Evolutionary conservation across 2,888 invertebrate species (phyloP).

Genomic region (Lydus trimaculatus): DNA sequence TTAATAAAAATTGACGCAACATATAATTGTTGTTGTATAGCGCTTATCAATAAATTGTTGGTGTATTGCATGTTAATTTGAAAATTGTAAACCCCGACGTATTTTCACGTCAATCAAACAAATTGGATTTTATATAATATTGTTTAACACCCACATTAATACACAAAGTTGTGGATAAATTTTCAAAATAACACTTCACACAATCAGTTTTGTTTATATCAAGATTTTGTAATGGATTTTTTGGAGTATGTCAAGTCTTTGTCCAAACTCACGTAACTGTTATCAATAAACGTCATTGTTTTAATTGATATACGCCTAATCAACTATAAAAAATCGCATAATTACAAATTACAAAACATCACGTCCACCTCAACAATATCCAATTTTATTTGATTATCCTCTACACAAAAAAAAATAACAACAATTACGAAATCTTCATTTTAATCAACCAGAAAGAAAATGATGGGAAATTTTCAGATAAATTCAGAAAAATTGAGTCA

Average conservation of each 20-base stretch:
- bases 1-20: neutral
- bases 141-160: neutral
- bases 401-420: neutral
- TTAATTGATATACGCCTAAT: neutral
- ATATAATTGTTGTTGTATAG: neutral
- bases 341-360: neutral
- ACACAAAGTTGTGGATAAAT: neutral
- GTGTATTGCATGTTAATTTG: constrained; percentile 1
- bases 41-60: neutral
- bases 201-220: neutral
- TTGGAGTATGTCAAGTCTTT: too few relatives aligned
- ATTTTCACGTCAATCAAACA: neutral
- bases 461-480: neutral
- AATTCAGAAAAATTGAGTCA: neutral
- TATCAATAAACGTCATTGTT: neutral
- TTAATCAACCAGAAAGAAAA: neutral
- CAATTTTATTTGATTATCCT: neutral
- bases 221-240: neutral
- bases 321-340: neutral
- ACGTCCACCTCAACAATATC: neutral
- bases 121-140: neutral
- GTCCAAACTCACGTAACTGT: too few relatives aligned
- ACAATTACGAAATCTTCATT: neutral
- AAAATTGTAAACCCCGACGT: neutral
- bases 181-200: neutral